Base-by-base conservation (phyloP, 2,113 vertebrate genomes). In the Phyllostomus discolor region DNA sequence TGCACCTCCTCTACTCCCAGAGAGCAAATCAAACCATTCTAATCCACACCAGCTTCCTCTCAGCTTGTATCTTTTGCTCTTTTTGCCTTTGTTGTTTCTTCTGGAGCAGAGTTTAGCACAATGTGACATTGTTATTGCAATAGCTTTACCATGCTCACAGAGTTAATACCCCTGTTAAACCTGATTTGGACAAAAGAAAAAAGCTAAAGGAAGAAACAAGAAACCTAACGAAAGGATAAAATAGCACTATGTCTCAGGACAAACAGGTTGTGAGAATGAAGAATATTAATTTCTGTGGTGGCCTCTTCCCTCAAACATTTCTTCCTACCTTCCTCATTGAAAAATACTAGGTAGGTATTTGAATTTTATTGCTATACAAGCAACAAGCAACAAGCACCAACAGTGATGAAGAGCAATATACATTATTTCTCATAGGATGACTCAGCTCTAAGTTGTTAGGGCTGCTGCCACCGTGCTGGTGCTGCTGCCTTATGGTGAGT, bases 401-500 rank as follows among this genome's bases (percentile, higher is more conserved):
- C 2, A n/a, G 6, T 46, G 24, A 46, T 50, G 22, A 3, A 43
- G 3, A 69, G 35, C 11, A 54, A 4, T 38, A 26, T 4, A 33
- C 8, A 26, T 19, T 41, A 31, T 16, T 92, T 80, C 38, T 82
- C 70, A 24, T 2, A 3, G 11, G 14, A 10, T 12, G 24, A 31
- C 20, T 57, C 79, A 28, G 6, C 8, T 79, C 26, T 8, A 67
- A 46, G 46, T 11, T 57, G 19, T 5, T 48, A 7, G 38, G 48
- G 69, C 62, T 16, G 9, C 22, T 84, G 22, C 10, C 8, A 9
- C 35, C 9, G 0, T n/a, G 15, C 3, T 15, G 43, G 10, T 10
- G 3, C 66, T 67, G 4, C 33, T 16, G 0, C 19, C 38, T n/a
- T n/a, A 0, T 43, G 43, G 26, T 22, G 6, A 3, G 3, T 43